Evolutionary conservation across 2,888 invertebrate species (phyloP), one percentile per base, ranked within the genome.

Genomic region (Melipona beecheii): DNA sequence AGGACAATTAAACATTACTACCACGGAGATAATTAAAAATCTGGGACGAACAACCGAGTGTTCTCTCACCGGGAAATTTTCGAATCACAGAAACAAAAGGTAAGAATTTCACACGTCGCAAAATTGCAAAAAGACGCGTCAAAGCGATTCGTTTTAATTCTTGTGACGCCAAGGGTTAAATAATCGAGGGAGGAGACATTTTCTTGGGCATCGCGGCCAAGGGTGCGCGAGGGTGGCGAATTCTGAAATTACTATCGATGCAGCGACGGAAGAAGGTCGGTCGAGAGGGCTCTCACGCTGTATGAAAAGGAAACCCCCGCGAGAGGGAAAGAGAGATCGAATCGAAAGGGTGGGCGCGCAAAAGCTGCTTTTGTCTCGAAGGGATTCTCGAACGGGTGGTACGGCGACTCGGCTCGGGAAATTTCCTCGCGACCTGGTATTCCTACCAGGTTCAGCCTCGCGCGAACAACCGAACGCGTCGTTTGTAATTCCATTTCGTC

Each of bases 391-490:
- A 52, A 75, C 43, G 66, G 49, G 36, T 50, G 66, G 58, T 52
- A 27, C 31, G 49, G 15, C 21, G 31, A 78, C 58, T 43, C 65
- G 24, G 43, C 54, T 31, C 64, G 70, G 49, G 83, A 83, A 81
- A 90, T 86, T 84, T 86, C 88, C 88, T 87, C 86, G 87, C 88
- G 88, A 90, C 84, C 78, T 68, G 81, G 81, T 86, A 90, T 82
- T 86, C 36, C 52, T 52, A 58, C 49, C 71, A 31, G 31, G 31
- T 4, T 31, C 31, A 43, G 9, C 43, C 43, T 9, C 36, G 36
- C 36, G 9, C 36, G 0, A 36, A 36, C 43, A 9, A 11, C 2
- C 11, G 9, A 43, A 43, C 43, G 43, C 43, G 43, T 43, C 43
- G 2, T 9, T 43, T 43, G 43, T 43, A 43, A 43, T 9, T 43